Conservation (phyloP, 2,797 vertebrate species). For the Pyrrhura leucotis region DNA sequence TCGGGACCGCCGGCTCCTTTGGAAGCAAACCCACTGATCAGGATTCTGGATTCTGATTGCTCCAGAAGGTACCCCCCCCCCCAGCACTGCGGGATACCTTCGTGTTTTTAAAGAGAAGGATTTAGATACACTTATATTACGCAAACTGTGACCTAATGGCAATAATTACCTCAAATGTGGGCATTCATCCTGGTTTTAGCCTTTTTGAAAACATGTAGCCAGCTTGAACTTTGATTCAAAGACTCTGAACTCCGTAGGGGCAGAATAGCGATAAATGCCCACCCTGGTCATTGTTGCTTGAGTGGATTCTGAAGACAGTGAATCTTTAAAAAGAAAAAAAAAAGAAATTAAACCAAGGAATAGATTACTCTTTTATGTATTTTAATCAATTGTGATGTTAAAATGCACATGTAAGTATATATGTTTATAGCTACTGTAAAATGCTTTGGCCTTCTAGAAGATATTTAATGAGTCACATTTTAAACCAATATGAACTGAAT, state of each 20-base stretch:
- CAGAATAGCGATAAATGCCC: conserved; percentile 70
- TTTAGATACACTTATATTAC: conserved; percentile 76
- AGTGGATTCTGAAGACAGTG: conserved; percentile 71
- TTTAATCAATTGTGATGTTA: conserved; percentile 69
- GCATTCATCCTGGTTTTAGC: conserved; percentile 82
- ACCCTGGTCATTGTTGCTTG: conserved; percentile 74
- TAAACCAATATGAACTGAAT: conserved; percentile 66
- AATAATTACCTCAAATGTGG: conserved; percentile 85
- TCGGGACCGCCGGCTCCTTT: conserved; percentile 41
- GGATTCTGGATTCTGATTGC: conserved; percentile 66
- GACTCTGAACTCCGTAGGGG: conserved; percentile 66
- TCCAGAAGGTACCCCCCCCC: neutral
- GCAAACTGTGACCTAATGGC: conserved; percentile 82
- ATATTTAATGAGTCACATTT: conserved; percentile 73
- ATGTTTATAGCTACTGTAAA: conserved; percentile 76
- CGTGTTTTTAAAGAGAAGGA: conserved; percentile 66
- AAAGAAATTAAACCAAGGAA: conserved; percentile 70
- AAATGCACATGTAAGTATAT: conserved; percentile 68
- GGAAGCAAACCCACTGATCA: conserved; percentile 75
- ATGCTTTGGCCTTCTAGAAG: conserved; percentile 71
- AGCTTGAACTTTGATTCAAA: conserved; percentile 75
- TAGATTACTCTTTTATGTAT: conserved; percentile 71
- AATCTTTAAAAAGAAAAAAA: conserved; percentile 60
- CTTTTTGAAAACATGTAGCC: conserved; percentile 80
- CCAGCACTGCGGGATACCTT: conserved; percentile 18